Percentiles rank a stretch among this genome's conserved stretches.
phyloP scores from a whole-genome alignment of 2,113 vertebrate species.

The Cephalopterus ornatus region DNA sequence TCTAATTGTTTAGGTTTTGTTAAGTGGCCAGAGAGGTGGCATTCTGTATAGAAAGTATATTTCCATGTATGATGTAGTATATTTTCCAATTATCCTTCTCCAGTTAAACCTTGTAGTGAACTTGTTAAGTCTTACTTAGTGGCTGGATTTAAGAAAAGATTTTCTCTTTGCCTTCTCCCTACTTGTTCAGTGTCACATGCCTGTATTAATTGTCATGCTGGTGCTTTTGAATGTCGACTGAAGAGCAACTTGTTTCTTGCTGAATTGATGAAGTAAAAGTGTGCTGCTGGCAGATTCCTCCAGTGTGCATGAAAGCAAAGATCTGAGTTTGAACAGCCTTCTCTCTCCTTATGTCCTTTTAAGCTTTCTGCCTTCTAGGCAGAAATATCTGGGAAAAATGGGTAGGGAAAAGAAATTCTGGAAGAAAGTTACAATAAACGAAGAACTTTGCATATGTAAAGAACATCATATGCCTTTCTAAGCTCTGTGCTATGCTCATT shows the following conservation, averaged over 20 bases:
- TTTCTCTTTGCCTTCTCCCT: background rate
- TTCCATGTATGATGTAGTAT: background rate
- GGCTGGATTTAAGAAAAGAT: background rate
- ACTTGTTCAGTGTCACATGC: background rate
- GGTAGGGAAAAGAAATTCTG: background rate
- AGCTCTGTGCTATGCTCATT: background rate
- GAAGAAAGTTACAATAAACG: background rate
- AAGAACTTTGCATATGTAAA: background rate
- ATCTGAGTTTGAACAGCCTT: conserved; percentile 9
- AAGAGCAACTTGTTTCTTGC: conserved; percentile 46
- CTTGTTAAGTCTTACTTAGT: background rate
- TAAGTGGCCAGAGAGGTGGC: background rate
- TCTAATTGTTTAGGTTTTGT: background rate
- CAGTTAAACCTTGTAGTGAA: background rate
- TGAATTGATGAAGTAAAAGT: conserved; percentile 46
- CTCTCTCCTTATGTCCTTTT: background rate
- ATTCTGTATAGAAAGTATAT: background rate
- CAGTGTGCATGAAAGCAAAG: background rate
- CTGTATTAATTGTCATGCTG: conserved; percentile 12
- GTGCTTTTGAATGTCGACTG: conserved; percentile 29
- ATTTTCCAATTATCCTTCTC: background rate
- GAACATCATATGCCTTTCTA: background rate
- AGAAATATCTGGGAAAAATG: background rate
- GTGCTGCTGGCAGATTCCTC: conserved; percentile 17
- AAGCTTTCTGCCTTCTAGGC: conserved; percentile 13